phyloP scores from a whole-genome alignment of 2,797 vertebrate species.

The Setipinna tenuifilis region DNA sequence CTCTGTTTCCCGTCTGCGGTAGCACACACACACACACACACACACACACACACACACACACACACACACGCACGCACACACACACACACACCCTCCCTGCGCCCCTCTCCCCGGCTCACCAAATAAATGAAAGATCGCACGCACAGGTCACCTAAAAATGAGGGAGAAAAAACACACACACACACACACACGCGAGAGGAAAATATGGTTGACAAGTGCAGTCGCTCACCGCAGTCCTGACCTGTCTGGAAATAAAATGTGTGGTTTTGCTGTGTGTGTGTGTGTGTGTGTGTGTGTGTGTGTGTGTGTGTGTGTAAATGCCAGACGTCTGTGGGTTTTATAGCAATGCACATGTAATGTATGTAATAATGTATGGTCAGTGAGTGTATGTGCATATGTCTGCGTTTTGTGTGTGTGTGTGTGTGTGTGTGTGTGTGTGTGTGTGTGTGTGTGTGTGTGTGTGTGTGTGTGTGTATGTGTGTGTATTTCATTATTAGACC shows the following conservation, averaged over 20 bases:
- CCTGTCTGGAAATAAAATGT: background rate
- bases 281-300: background rate
- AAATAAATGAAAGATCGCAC: constrained; percentile 25
- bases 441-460: background rate
- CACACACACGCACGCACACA: background rate
- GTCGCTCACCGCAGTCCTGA: background rate
- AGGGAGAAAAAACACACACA: background rate
- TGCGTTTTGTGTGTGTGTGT: background rate
- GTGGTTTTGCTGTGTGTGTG: background rate
- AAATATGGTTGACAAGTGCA: constrained; percentile 3
- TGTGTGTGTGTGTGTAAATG: background rate
- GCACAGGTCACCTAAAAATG: constrained; percentile 17
- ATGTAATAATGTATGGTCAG: background rate
- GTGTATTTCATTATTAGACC: background rate
- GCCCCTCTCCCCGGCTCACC: background rate
- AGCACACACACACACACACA: background rate
- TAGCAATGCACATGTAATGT: background rate
- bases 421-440: background rate
- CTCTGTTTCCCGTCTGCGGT: constrained; percentile 48
- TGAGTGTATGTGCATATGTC: background rate
- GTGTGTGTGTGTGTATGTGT: background rate
- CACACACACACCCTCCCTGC: background rate
- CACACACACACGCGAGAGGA: background rate
- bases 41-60: background rate
- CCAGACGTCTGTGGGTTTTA: background rate